Conservation (phyloP, 2,888 invertebrate species). For the Mesodorylaimus sp. region DNA sequence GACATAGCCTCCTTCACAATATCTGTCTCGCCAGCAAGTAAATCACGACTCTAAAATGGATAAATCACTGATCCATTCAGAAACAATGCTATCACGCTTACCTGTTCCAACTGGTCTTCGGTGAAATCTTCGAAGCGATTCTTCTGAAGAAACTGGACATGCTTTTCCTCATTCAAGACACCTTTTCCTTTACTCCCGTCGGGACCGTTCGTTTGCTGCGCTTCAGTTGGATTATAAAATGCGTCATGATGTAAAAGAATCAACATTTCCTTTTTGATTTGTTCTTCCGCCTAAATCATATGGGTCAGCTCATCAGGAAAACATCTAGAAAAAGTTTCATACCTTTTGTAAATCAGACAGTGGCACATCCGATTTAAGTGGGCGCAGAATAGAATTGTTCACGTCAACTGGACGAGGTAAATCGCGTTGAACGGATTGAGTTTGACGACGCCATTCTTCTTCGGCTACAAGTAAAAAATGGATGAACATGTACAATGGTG, state of each 20-base stretch:
- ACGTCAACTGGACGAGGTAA: slow-evolving; percentile 68
- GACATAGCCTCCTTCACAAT: slow-evolving; percentile 72
- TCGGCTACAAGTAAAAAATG: slow-evolving; percentile 45
- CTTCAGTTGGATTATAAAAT: slow-evolving; percentile 49
- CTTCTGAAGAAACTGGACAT: slow-evolving; percentile 61
- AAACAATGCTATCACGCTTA: slow-evolving; percentile 12
- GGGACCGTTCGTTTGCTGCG: slow-evolving; percentile 26
- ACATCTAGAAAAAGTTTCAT: slow-evolving; percentile 7
- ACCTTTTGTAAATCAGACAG: slow-evolving; percentile 64
- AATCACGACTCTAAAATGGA: slow-evolving; percentile 40
- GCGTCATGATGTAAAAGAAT: slow-evolving; percentile 81
- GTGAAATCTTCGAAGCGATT: slow-evolving; percentile 60
- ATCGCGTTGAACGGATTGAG: slow-evolving; percentile 63
- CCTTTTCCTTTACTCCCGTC: slow-evolving; percentile 17
- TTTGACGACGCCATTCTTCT: slow-evolving; percentile 53
- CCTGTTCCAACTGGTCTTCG: slow-evolving; percentile 35
- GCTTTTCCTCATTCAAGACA: slow-evolving; percentile 46
- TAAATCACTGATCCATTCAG: slow-evolving; percentile 5
- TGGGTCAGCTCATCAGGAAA: neutral
- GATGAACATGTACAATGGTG: too few species aligned
- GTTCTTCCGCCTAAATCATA: slow-evolving; percentile 57
- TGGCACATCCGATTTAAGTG: slow-evolving; percentile 52
- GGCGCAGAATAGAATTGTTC: slow-evolving; percentile 60
- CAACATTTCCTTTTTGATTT: slow-evolving; percentile 88
- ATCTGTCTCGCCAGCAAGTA: slow-evolving; percentile 64